Percentiles rank a stretch among this genome's conserved stretches.
phyloP scores from a whole-genome alignment of 2,797 vertebrate species.

The Brotogeris chrysoptera region DNA sequence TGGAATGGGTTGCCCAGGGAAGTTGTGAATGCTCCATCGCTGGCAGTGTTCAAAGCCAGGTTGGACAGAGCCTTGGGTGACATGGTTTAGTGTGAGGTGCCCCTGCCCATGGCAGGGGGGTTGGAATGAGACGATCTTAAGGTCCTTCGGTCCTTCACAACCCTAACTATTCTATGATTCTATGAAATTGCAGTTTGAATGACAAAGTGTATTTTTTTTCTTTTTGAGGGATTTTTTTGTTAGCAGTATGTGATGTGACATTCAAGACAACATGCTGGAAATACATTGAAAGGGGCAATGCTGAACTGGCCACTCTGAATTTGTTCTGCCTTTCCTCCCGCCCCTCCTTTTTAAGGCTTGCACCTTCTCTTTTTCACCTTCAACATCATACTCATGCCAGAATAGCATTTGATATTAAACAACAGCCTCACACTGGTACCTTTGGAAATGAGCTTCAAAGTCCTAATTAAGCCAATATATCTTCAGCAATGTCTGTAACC shows the following conservation, averaged over 20 bases:
- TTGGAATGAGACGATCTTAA: background rate
- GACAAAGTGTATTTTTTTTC: background rate
- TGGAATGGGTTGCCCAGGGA: no score
- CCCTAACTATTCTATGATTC: background rate
- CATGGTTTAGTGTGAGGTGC: no score
- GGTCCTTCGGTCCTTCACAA: background rate
- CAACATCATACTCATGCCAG: background rate
- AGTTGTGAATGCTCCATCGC: no score
- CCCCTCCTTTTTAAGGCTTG: background rate
- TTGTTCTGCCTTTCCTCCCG: background rate
- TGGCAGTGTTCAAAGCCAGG: no score
- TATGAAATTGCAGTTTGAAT: background rate
- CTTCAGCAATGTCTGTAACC: slow-evolving; percentile 30
- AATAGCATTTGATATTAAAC: background rate
- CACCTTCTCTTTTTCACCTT: background rate
- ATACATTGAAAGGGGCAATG: background rate
- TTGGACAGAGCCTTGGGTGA: no score
- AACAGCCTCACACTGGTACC: background rate
- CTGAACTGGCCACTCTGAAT: background rate
- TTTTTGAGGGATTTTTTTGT: background rate
- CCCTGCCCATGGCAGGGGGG: background rate
- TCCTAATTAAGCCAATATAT: slow-evolving; percentile 34
- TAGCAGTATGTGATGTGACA: background rate
- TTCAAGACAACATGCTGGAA: background rate
- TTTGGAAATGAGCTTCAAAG: slow-evolving; percentile 10